Conservation (phyloP, 2,888 invertebrate species). For the Gibbula magus region DNA sequence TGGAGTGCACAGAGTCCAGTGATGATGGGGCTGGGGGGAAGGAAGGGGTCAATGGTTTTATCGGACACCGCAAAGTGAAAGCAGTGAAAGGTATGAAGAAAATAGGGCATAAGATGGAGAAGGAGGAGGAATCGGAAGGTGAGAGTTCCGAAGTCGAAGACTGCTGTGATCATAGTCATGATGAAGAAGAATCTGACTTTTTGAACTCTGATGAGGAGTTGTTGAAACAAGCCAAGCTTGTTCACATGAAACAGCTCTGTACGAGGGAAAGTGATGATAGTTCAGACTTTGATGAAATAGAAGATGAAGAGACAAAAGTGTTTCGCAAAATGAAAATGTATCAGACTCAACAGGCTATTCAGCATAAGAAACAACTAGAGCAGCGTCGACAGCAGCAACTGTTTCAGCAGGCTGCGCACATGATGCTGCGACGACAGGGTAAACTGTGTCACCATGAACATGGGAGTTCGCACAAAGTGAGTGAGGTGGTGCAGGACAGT, state of each 20-base stretch:
- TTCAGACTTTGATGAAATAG: constrained; percentile 62
- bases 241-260: constrained; percentile 25
- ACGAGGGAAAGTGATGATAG: constrained; percentile 59
- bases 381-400: constrained; percentile 49
- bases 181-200: constrained; percentile 60
- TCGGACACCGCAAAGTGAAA: constrained; percentile 28
- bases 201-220: constrained; percentile 64
- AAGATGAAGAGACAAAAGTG: constrained; percentile 37
- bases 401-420: constrained; percentile 46
- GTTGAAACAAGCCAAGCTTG: constrained; percentile 45
- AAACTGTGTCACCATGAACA: constrained; percentile 32
- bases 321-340: constrained; percentile 40
- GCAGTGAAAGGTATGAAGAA: constrained; percentile 28
- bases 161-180: constrained; percentile 33
- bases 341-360: constrained; percentile 41
- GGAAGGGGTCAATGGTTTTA: background rate
- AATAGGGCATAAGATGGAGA: constrained; percentile 16
- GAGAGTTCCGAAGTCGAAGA: constrained; percentile 38
- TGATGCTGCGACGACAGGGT: constrained; percentile 40
- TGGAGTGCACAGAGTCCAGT: constrained; percentile 55
- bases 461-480: constrained; percentile 27
- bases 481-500: constrained; percentile 3
- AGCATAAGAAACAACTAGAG: constrained; percentile 42
- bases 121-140: constrained; percentile 28
- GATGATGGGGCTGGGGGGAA: constrained; percentile 38